These are phyloP conservation scores for Xiphophorus maculatus DNA, from an alignment of 2,113 vertebrate genomes.

Conservation along the genomic window DNA sequence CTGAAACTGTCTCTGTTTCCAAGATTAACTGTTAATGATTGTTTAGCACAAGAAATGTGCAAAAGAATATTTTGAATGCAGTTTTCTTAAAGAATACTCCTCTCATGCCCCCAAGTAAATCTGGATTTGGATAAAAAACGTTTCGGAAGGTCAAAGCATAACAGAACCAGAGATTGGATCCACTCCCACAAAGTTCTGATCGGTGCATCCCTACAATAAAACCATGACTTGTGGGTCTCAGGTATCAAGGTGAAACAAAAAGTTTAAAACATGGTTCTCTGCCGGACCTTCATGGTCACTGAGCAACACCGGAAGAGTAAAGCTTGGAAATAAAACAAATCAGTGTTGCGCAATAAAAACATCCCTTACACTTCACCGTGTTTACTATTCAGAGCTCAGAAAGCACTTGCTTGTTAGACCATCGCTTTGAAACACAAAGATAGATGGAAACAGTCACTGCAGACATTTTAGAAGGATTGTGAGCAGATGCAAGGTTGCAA, in stretches of 20 bases:
- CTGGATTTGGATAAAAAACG: background rate
- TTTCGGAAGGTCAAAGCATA: background rate
- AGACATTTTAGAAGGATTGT: constrained; percentile 10
- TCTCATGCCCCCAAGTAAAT: background rate
- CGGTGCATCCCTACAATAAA: background rate
- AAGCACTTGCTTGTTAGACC: constrained; percentile 26
- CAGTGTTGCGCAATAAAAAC: constrained; percentile 31
- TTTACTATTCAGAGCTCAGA: constrained; percentile 20
- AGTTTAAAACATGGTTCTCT: background rate
- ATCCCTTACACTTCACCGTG: background rate
- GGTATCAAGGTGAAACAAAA: background rate
- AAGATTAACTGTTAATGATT: background rate
- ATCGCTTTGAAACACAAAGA: constrained; percentile 34
- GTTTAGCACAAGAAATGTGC: background rate
- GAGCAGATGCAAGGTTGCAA: constrained; percentile 11
- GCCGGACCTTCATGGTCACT: background rate
- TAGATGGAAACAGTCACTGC: constrained; percentile 36
- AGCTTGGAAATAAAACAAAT: background rate
- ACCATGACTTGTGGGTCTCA: background rate
- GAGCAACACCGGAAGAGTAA: background rate
- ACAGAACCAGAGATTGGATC: background rate
- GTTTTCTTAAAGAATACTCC: background rate
- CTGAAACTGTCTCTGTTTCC: background rate
- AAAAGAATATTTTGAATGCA: background rate
- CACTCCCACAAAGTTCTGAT: background rate